Percentiles rank a stretch among this genome's conserved stretches.
phyloP scores from a whole-genome alignment of 2,797 vertebrate species.

The Rhodeus uyekii region DNA sequence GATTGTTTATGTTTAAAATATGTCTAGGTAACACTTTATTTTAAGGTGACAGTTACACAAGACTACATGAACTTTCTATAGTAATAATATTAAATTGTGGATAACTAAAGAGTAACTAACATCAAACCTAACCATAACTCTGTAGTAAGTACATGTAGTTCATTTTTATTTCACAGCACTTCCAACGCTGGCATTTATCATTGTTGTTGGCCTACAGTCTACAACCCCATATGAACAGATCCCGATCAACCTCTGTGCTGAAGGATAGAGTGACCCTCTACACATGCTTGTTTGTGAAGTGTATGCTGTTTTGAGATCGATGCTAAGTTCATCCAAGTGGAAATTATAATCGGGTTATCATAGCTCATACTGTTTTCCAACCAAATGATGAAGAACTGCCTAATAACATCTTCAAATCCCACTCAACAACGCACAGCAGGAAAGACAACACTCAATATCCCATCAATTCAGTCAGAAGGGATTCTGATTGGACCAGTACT shows the following conservation, averaged over 20 bases:
- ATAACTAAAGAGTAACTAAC: too few relatives aligned
- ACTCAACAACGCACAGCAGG: conserved; percentile 24
- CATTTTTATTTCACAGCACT: too few relatives aligned
- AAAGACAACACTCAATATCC: conserved; percentile 28
- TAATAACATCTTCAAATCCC: conserved; percentile 32
- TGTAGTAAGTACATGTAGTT: too few relatives aligned
- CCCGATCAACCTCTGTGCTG: neutral
- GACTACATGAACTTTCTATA: too few relatives aligned
- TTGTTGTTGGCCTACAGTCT: neutral
- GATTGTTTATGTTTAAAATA: neutral
- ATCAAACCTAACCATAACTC: too few relatives aligned
- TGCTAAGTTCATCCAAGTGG: conserved; percentile 1
- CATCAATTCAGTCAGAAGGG: conserved; percentile 12
- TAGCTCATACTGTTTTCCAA: conserved; percentile 25
- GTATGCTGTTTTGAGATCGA: conserved; percentile 10
- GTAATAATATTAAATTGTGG: too few relatives aligned
- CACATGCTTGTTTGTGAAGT: conserved; percentile 14
- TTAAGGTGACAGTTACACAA: too few relatives aligned
- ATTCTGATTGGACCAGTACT: conserved; percentile 11
- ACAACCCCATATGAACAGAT: neutral
- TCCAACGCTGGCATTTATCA: neutral
- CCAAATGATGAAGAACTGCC: neutral
- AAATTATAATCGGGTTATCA: conserved; percentile 12
- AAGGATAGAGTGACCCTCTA: neutral
- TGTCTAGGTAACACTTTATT: too few relatives aligned